Percentiles rank a stretch among this genome's conserved stretches.
These are phyloP conservation scores for Oceanites oceanicus DNA, from an alignment of 2,113 vertebrate species.

Conservation along the genomic window DNA sequence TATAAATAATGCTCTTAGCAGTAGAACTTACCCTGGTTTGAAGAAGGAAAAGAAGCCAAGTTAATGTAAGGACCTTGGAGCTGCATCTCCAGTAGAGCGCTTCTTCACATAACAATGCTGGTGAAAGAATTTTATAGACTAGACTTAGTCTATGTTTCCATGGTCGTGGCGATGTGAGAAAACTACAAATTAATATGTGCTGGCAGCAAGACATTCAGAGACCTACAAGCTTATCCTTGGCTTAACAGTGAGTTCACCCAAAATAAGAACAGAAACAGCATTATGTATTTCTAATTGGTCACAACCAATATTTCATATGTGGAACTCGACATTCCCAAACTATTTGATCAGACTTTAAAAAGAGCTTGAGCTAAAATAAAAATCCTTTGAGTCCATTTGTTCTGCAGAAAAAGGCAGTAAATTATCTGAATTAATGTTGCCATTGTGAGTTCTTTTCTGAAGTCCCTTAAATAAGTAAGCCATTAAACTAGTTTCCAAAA, in stretches of 20 bases:
- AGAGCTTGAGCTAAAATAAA: slow-evolving; percentile 13
- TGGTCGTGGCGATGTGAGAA: not conserved
- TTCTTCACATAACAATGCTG: not conserved
- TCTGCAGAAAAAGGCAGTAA: not conserved
- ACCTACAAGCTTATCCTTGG: not conserved
- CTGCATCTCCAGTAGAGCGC: not conserved
- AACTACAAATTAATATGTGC: not conserved
- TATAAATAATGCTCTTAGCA: not conserved
- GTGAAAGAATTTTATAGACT: not conserved
- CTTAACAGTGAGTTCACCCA: not conserved
- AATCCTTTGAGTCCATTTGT: not conserved
- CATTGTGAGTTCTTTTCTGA: not conserved
- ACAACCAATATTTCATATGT: not conserved
- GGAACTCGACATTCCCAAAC: slow-evolving; percentile 27
- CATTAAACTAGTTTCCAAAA: not conserved
- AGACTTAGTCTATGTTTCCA: not conserved
- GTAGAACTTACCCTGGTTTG: not conserved
- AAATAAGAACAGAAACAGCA: slow-evolving; percentile 36
- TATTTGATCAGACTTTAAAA: slow-evolving; percentile 42
- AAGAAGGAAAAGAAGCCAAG: not conserved
- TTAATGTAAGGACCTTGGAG: not conserved
- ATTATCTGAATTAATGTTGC: not conserved
- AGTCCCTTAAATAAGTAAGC: not conserved
- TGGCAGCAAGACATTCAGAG: not conserved
- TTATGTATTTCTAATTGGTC: slow-evolving; percentile 24